Conservation (phyloP, 2,113 vertebrate species). For the Pelecanus crispus region DNA sequence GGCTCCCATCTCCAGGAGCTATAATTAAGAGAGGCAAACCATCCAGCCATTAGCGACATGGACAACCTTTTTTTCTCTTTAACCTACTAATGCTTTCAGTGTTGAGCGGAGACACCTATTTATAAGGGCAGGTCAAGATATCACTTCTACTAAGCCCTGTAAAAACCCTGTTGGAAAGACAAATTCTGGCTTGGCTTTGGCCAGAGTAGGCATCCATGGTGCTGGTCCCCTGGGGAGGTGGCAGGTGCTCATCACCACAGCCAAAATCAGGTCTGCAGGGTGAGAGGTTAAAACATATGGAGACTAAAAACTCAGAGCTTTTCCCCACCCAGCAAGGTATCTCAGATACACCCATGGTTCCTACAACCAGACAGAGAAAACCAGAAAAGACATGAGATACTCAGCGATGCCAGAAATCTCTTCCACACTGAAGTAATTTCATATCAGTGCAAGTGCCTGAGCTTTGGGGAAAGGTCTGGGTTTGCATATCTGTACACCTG, state of each 20-base stretch:
- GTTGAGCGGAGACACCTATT: background rate
- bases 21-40: background rate
- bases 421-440: background rate
- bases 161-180: background rate
- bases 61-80: background rate
- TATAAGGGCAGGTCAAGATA: background rate
- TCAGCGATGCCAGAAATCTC: background rate
- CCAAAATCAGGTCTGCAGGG: background rate
- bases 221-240: background rate
- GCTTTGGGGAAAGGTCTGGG: background rate
- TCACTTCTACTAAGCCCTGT: background rate
- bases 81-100: background rate
- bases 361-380: background rate
- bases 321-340: background rate
- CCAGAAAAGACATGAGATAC: background rate
- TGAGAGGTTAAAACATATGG: background rate
- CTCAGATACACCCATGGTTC: background rate
- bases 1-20: background rate
- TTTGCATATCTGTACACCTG: background rate
- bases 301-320: background rate
- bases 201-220: background rate
- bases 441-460: background rate
- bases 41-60: fast-evolving
- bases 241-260: background rate
- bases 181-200: background rate